Conservation (phyloP, 2,113 vertebrate species). For the Reinhardtius hippoglossoides region DNA sequence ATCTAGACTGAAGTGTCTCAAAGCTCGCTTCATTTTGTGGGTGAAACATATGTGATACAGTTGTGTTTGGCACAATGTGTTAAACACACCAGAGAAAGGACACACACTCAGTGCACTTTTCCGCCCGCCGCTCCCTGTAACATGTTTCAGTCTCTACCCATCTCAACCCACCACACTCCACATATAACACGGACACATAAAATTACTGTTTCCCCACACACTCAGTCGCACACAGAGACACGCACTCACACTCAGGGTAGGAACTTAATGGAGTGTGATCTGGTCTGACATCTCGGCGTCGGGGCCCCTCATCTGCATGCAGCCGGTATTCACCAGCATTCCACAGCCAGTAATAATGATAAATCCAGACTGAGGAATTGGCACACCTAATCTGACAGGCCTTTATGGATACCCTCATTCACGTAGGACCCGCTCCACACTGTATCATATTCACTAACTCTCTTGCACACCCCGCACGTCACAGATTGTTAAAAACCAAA, state of each 20-base stretch:
- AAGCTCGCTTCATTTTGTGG: background rate
- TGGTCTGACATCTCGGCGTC: slow-evolving; percentile 56
- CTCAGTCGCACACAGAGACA: slow-evolving; percentile 6
- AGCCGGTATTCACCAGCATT: slow-evolving; percentile 48
- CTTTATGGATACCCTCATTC: slow-evolving; percentile 74
- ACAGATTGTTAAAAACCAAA: slow-evolving; percentile 53
- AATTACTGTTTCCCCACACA: slow-evolving; percentile 19
- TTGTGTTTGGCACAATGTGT: no score
- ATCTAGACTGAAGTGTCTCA: background rate
- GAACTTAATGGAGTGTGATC: slow-evolving; percentile 76
- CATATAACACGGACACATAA: slow-evolving; percentile 20
- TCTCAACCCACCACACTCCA: slow-evolving; percentile 5
- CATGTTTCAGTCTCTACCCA: slow-evolving; percentile 1
- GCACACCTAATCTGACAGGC: slow-evolving; percentile 75
- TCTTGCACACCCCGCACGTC: slow-evolving; percentile 45
- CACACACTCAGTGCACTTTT: background rate
- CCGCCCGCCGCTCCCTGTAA: background rate
- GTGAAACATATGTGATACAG: no score
- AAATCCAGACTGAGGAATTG: slow-evolving; percentile 72
- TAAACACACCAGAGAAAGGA: background rate
- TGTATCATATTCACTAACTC: slow-evolving; percentile 52
- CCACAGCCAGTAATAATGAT: slow-evolving; percentile 63
- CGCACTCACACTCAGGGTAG: slow-evolving; percentile 29
- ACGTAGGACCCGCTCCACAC: slow-evolving; percentile 51
- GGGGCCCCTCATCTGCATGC: slow-evolving; percentile 75